Percentiles rank a stretch among this genome's conserved stretches.
Conservation (phyloP, 2,113 vertebrate genomes). For the Puffinus mauretanicus region DNA sequence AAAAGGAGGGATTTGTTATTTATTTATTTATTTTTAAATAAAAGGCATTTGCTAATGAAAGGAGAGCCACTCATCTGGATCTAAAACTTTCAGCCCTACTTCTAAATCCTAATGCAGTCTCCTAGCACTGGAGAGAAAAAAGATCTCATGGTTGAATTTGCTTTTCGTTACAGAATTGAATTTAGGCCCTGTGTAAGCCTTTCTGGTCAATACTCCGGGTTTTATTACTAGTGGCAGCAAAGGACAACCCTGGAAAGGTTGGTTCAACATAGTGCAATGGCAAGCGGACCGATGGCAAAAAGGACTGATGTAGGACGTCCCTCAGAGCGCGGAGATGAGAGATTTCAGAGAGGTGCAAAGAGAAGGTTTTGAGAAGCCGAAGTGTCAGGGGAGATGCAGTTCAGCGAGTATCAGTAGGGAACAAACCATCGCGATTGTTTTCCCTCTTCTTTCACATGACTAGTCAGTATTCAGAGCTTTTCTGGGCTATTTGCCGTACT, state of each 20-base stretch:
- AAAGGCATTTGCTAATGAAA: conserved; percentile 11
- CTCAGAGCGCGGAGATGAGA: not conserved
- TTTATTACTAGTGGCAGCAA: not conserved
- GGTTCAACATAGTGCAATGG: rapidly evolving
- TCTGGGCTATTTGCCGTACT: not conserved
- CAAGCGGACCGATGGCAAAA: rapidly evolving
- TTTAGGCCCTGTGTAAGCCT: not conserved
- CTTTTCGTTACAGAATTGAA: not conserved
- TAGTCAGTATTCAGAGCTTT: not conserved
- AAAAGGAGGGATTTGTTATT: conserved; percentile 6
- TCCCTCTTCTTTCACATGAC: not conserved
- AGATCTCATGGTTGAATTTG: not conserved
- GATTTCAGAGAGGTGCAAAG: not conserved
- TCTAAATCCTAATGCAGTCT: not conserved
- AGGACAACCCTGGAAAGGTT: not conserved
- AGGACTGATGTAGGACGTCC: not conserved
- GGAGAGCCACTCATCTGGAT: not conserved
- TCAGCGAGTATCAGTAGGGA: not conserved
- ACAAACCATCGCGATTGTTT: not conserved
- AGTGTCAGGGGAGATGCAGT: not conserved
- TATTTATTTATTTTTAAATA: conserved; percentile 15
- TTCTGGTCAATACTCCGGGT: not conserved
- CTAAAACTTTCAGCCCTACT: not conserved
- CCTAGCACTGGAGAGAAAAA: not conserved
- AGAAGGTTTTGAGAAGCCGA: not conserved